Evolutionary conservation across 2,888 invertebrate species (phyloP).

Genomic region (Trichogramma evanescens): DNA sequence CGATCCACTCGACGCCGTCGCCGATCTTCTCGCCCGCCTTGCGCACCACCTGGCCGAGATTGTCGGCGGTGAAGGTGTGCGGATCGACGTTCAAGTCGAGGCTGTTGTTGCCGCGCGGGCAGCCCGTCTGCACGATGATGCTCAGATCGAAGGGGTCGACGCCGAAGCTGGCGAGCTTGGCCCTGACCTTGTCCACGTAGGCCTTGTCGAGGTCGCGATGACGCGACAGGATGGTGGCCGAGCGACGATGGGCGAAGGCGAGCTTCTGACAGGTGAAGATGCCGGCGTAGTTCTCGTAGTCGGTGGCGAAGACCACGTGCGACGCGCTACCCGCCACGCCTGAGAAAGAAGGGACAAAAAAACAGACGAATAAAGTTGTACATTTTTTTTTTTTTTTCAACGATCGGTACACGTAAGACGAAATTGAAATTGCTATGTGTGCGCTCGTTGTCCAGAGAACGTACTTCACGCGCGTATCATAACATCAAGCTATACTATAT

Average conservation of each 20-base stretch:
- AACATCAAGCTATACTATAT: too few relatives aligned
- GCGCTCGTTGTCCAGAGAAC: too few relatives aligned
- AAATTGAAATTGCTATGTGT: too few relatives aligned
- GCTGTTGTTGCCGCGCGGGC: slow-evolving; percentile 57
- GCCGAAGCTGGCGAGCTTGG: slow-evolving; percentile 56
- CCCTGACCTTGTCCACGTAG: slow-evolving; percentile 64
- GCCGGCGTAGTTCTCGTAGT: slow-evolving; percentile 68
- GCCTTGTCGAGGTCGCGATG: slow-evolving; percentile 64
- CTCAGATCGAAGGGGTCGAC: slow-evolving; percentile 74
- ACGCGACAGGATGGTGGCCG: slow-evolving; percentile 75
- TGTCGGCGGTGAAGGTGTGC: slow-evolving; percentile 68
- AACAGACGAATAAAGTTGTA: background rate
- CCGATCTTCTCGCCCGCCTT: slow-evolving; percentile 69
- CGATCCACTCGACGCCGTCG: slow-evolving; percentile 64
- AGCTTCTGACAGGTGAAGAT: slow-evolving; percentile 75
- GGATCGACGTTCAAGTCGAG: slow-evolving; percentile 66
- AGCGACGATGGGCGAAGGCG: slow-evolving; percentile 67
- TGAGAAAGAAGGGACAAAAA: slow-evolving; percentile 33
- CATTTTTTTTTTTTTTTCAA: background rate
- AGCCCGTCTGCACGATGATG: slow-evolving; percentile 64
- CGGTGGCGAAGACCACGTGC: slow-evolving; percentile 68
- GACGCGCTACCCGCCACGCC: slow-evolving; percentile 69
- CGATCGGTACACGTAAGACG: too few relatives aligned
- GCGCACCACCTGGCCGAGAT: slow-evolving; percentile 63
- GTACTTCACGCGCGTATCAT: too few relatives aligned